Base-by-base conservation (phyloP, 2,888 invertebrate species). In the Loripinus fragilis region DNA sequence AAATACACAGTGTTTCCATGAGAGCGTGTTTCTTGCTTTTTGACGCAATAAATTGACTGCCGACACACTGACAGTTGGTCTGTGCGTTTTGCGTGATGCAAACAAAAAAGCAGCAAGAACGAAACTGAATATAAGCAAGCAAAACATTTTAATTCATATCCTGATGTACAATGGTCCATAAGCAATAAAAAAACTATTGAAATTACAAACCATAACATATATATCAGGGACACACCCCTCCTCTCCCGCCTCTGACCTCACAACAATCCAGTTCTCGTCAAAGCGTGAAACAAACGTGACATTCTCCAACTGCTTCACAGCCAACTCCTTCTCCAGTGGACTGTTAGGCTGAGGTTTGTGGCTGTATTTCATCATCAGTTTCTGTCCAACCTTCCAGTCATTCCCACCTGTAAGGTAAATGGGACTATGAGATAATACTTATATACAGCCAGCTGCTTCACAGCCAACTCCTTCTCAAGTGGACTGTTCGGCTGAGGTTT, bases 321-420 rank as follows among this genome's bases (percentile, higher is more conserved):
- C 85, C 55, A 90, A 71, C 71, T 90, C 90, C 23, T 77, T 79
- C 5, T 87, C 88, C 10, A 90, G 78, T 0, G 90, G 90, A 78
- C 88, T 88, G 75, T 83, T 71, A 10, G 74, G 60, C 66, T 90
- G 89, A 17, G 88, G 88, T 10, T 64, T 76, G 72, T 88, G 89
- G 30, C 80, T 86, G 74, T 86, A 89, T 70, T 88, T 89, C 45
- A 87, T 83, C 72, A 88, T 73, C 52, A 89, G 65, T 50, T 74
- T 80, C 75, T 85, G 81, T 7, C 80, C 78, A 8, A 71, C 73
- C 52, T 60, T 64, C 78, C 76, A 81, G n/a, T 70, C 73, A 69
- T 55, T 67, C 5, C 2, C 7, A 60, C n/a, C 60, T 60, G 33
- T 5, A 38, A 38, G 38, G n/a, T n/a, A n/a, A n/a, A n/a, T n/a